Conservation (phyloP, 2,113 vertebrate genomes). For the Morone saxatilis region DNA sequence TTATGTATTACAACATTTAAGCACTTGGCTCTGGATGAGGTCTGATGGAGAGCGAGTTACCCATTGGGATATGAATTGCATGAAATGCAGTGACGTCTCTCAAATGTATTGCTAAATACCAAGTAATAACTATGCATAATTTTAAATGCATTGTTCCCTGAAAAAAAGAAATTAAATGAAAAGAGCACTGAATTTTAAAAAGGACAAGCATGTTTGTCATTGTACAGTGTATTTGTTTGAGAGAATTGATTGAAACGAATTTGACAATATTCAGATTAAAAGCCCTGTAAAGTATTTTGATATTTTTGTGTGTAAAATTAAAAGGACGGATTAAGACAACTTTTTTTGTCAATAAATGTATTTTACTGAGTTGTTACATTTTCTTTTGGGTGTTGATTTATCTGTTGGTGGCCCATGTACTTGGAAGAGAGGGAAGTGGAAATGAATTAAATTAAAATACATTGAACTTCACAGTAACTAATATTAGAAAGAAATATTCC, state of each 20-base stretch:
- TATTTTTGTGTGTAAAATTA: conserved; percentile 86
- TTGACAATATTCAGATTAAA: conserved; percentile 84
- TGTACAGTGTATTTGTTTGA: conserved; percentile 83
- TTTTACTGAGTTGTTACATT: conserved; percentile 79
- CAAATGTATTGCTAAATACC: conserved; percentile 76
- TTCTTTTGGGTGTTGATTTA: conserved; percentile 43
- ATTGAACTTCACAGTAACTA: background rate
- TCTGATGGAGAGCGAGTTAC: conserved; percentile 60
- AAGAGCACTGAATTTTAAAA: conserved; percentile 80
- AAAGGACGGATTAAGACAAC: conserved; percentile 75
- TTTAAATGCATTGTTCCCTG: conserved; percentile 82
- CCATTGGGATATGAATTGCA: conserved; percentile 73
- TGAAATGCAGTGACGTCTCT: conserved; percentile 80
- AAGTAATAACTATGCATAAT: conserved; percentile 83
- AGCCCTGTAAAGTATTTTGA: conserved; percentile 86
- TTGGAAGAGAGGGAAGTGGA: background rate
- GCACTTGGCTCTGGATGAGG: conserved; percentile 71
- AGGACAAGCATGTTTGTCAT: conserved; percentile 74
- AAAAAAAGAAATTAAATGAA: conserved; percentile 57
- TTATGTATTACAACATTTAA: conserved; percentile 76
- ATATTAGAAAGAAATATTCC: background rate
- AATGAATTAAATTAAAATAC: background rate
- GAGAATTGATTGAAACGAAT: conserved; percentile 76
- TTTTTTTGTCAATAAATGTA: conserved; percentile 85
- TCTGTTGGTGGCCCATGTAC: background rate